Evolutionary conservation across 2,797 vertebrate species (phyloP).

Genomic region (Eulemur coronatus): DNA sequence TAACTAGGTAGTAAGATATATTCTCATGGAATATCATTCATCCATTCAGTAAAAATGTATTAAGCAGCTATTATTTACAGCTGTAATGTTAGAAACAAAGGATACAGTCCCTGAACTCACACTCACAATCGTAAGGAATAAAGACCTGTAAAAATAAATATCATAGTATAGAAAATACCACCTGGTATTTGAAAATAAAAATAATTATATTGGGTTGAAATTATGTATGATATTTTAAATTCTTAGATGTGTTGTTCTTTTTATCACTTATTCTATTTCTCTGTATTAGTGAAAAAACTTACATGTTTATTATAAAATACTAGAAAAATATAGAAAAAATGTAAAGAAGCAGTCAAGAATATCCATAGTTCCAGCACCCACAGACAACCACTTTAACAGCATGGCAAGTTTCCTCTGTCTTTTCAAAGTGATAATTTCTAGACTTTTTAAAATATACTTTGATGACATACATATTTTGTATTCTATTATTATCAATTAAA

Average conservation of each 20-base stretch:
- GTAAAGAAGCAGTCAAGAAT: not conserved
- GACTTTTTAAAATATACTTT: not conserved
- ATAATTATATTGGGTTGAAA: not conserved
- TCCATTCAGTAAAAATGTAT: not conserved
- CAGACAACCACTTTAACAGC: not conserved
- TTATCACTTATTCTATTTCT: not conserved
- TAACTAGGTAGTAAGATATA: not conserved
- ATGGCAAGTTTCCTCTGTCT: not conserved
- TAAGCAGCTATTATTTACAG: not conserved
- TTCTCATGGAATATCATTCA: not conserved
- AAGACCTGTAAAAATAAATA: not conserved
- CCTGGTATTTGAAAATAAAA: not conserved
- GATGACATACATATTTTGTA: not conserved
- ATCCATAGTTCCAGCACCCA: not conserved
- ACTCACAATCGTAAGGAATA: not conserved
- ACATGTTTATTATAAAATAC: not conserved
- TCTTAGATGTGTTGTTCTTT: not conserved
- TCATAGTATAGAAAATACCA: not conserved
- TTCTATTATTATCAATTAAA: not conserved
- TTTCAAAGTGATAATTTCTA: not conserved
- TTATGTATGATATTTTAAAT: not conserved
- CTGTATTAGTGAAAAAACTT: not conserved
- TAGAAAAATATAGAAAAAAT: not conserved
- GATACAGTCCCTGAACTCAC: not conserved
- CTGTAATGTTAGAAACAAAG: not conserved